Conservation (phyloP, 2,888 invertebrate genomes). For the Eilema griseolum region DNA sequence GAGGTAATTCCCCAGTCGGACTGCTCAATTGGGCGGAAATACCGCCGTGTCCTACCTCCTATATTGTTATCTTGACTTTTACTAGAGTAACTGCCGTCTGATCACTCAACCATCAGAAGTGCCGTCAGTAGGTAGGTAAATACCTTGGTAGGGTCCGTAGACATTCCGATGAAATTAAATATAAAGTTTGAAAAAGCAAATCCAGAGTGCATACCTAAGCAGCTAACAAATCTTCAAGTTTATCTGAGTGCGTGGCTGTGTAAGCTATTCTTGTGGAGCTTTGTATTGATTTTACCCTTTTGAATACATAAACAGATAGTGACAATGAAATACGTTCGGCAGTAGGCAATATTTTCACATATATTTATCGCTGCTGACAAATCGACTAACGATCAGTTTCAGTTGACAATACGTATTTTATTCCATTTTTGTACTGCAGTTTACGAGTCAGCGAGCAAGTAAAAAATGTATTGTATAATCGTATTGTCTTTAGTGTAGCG, state of each 20-base stretch:
- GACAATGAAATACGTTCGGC: conserved; percentile 39
- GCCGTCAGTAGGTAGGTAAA: too few species aligned
- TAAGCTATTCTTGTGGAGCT: conserved; percentile 13
- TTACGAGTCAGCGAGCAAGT: conserved; percentile 31
- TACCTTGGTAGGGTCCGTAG: neutral
- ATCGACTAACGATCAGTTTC: conserved; percentile 46
- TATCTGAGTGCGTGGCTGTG: conserved; percentile 14
- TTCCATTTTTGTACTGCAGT: conserved; percentile 42
- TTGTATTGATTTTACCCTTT: conserved; percentile 43
- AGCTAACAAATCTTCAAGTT: conserved; percentile 18
- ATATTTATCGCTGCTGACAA: conserved; percentile 42
- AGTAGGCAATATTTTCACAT: conserved; percentile 37
- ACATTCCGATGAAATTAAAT: neutral
- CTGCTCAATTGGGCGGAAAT: too few species aligned
- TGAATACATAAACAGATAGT: conserved; percentile 40
- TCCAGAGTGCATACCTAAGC: neutral
- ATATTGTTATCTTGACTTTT: too few species aligned
- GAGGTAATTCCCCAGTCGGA: too few species aligned
- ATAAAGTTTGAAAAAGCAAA: neutral
- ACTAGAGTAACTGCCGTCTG: too few species aligned
- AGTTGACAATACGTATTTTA: conserved; percentile 34
- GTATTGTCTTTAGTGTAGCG: conserved; percentile 8
- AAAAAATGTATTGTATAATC: conserved; percentile 24
- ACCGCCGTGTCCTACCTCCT: too few species aligned
- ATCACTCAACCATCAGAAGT: too few species aligned